A percentile compares a stretch with the other conserved stretches of the same genome.
These are phyloP conservation scores for Palythoa grandis DNA, from an alignment of 92 coral and sea anemone genomes.

Conservation along the genomic window DNA sequence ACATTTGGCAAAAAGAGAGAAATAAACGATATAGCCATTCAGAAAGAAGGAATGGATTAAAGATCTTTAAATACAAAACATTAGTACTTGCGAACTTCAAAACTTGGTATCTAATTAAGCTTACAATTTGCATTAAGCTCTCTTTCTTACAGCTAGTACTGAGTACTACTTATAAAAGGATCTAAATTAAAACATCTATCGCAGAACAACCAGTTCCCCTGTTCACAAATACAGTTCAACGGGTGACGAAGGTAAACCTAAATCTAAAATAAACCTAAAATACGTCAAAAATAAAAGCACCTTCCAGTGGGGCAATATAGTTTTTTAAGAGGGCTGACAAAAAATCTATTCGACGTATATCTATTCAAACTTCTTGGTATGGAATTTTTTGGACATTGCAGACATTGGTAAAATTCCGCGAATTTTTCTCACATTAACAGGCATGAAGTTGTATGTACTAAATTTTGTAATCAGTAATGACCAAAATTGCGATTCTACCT, in stretches of 20 bases:
- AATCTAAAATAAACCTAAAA: too few species aligned
- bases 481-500: not conserved
- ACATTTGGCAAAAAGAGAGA: not conserved
- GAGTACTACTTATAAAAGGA: not conserved
- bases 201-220: not conserved
- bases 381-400: slow-evolving; percentile 10
- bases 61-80: not conserved
- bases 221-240: not conserved
- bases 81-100: not conserved
- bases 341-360: not conserved
- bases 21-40: not conserved
- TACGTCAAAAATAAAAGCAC: not conserved
- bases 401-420: slow-evolving; percentile 26
- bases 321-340: not conserved
- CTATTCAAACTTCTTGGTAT: not conserved
- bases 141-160: not conserved
- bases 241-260: not conserved
- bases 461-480: not conserved
- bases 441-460: not conserved
- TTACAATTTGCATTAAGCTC: not conserved
- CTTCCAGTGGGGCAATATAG: not conserved
- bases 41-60: not conserved
- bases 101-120: not conserved
- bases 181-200: not conserved
- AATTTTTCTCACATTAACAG: slow-evolving; percentile 14